Evolutionary conservation across 1,140 invertebrate genomes (phyloP), one percentile per base, ranked within the genome.

Genomic region (Anastrepha ludens): DNA sequence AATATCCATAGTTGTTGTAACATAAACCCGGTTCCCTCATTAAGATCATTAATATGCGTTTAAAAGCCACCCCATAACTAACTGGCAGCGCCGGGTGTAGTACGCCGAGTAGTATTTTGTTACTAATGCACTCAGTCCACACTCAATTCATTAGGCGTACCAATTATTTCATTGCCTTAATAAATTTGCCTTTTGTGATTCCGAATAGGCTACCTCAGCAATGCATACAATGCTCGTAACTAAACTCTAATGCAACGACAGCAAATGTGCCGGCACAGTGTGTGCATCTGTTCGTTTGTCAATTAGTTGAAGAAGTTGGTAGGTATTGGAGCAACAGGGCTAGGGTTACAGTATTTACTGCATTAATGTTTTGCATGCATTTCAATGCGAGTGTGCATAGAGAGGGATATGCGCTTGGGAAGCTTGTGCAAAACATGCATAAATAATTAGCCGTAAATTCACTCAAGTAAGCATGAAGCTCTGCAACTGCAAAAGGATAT

Each of bases 111-210:
- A 41, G 20, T 0, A 15, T 41, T 44, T 70, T 15, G 39, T 6
- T 7, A 44, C 3, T 13, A 70, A 8, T 6, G 20, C 20, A 41
- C 39, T 2, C 8, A 13, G 29, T 41, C 29, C 41, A 47, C 8
- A 47, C 67, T 41, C 41, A 17, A 47, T 74, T 74, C 39, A 74
- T n/a, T 74, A 74, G 39, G 17, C 41, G 17, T 44, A 74, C 39
- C 67, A 74, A 74, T 74, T 44, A 74, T 47, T 74, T 74, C 41
- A 47, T 74, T 74, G 13, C 39, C 44, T 41, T 47, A 74, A 74
- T 74, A 74, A 74, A 74, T 74, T 74, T 74, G 41, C 67, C 67
- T 74, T 74, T 74, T 74, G 67, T 74, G 44, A 74, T 47, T 74
- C 67, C 17, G 44, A 47, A 39, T 17, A 74, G 15, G 39, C 67